Conservation (phyloP, 1,140 invertebrate genomes). For the Drosophila dunni region DNA sequence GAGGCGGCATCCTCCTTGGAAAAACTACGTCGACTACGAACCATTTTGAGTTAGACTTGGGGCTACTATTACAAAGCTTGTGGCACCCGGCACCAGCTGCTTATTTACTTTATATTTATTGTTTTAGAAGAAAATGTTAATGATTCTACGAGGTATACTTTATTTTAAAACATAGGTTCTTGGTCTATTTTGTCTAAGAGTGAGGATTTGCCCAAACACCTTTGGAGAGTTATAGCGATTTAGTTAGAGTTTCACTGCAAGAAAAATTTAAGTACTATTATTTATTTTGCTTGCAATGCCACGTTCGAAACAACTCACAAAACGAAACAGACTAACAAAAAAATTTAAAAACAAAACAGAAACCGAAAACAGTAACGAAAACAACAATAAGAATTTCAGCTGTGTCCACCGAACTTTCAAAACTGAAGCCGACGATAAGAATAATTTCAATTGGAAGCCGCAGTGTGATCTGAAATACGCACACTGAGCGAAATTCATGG, state of each 20-base stretch:
- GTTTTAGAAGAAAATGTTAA: slow-evolving; percentile 29
- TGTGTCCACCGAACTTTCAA: slow-evolving; percentile 64
- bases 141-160: slow-evolving; percentile 48
- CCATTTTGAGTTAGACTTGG: slow-evolving; percentile 60
- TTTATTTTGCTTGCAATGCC: slow-evolving; percentile 54
- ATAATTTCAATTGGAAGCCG: slow-evolving; percentile 10
- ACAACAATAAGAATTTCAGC: slow-evolving; percentile 63
- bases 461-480: not conserved
- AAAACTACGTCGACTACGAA: slow-evolving; percentile 76
- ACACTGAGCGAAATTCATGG: slow-evolving; percentile 24
- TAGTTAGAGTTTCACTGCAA: slow-evolving; percentile 66
- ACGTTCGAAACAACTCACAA: slow-evolving; percentile 59
- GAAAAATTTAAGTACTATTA: slow-evolving; percentile 64
- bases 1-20: slow-evolving; percentile 79
- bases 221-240: slow-evolving; percentile 52
- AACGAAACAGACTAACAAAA: slow-evolving; percentile 20
- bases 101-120: slow-evolving; percentile 32
- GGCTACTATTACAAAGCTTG: slow-evolving; percentile 31
- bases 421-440: slow-evolving; percentile 49
- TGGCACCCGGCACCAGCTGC: slow-evolving; percentile 64
- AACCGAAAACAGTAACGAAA: slow-evolving; percentile 28
- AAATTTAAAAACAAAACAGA: slow-evolving; percentile 37
- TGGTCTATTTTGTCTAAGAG: slow-evolving; percentile 34
- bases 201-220: slow-evolving; percentile 60
- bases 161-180: slow-evolving; percentile 31